Conservation (phyloP, 2,113 vertebrate species). For the Stictonetta naevosa region DNA sequence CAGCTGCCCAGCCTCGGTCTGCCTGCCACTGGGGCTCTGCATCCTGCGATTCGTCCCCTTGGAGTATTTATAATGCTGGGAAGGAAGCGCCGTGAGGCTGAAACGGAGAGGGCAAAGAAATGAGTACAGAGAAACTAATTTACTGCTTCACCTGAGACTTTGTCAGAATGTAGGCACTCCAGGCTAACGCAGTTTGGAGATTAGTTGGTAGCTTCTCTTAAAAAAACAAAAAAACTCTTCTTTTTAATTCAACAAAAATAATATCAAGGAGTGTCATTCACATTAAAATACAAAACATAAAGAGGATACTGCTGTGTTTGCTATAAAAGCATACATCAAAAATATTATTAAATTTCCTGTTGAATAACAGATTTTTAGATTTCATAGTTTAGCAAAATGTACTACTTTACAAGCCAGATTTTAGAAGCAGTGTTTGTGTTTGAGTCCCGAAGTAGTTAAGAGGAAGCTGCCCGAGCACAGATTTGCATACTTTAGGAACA, state of each 20-base stretch:
- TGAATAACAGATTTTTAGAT: neutral
- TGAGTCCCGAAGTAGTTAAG: neutral
- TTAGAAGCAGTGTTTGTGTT: conserved; percentile 57
- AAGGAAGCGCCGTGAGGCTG: neutral
- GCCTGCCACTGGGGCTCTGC: neutral
- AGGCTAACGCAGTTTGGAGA: neutral
- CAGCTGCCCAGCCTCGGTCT: neutral
- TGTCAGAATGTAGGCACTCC: neutral
- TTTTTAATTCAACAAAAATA: neutral
- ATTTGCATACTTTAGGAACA: neutral
- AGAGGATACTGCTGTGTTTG: neutral
- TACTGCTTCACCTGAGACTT: neutral
- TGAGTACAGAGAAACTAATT: neutral
- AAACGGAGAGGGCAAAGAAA: neutral
- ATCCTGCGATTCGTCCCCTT: neutral
- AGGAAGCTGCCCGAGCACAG: neutral
- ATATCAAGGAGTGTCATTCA: neutral
- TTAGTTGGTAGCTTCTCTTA: neutral
- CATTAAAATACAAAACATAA: neutral
- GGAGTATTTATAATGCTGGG: neutral
- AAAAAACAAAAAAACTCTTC: neutral
- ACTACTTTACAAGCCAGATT: conserved; percentile 16
- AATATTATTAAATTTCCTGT: neutral
- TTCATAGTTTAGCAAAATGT: neutral
- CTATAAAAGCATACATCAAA: neutral